A percentile compares a stretch with the other conserved stretches of the same genome.
phyloP scores from a whole-genome alignment of 2,888 invertebrate species.

The Syrphus vitripennis region DNA sequence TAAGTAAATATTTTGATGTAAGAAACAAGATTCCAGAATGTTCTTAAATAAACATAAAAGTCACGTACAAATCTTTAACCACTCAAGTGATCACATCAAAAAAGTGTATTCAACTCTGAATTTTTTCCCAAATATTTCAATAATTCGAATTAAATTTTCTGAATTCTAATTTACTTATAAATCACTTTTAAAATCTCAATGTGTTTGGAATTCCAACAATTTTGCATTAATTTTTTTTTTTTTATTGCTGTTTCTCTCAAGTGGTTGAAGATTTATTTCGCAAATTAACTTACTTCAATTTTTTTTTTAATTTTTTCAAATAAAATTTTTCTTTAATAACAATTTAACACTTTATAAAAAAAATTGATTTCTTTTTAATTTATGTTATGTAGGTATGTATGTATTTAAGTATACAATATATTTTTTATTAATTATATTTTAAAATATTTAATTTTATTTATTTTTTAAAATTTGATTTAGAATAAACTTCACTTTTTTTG shows the following conservation, averaged over 20 bases:
- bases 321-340: conserved; percentile 2
- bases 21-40: conserved; percentile 40
- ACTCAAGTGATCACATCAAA: conserved; percentile 20
- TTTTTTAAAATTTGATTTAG: conserved; percentile 59
- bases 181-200: background rate
- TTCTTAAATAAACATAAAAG: background rate
- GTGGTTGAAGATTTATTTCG: conserved; percentile 47
- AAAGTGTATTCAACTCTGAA: background rate
- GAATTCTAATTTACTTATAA: background rate
- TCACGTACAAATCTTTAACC: conserved; percentile 25
- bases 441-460: conserved; percentile 4
- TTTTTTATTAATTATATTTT: background rate
- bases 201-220: conserved; percentile 1
- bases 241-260: conserved; percentile 19
- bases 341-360: conserved; percentile 29
- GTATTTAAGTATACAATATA: background rate
- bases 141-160: background rate
- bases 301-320: background rate
- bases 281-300: conserved; percentile 26
- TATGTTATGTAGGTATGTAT: background rate
- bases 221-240: background rate
- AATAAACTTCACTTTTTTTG: conserved; percentile 59
- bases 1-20: conserved; percentile 13
- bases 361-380: conserved; percentile 6
- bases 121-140: background rate